Evolutionary conservation across 2,113 vertebrate species (phyloP).

Genomic region (Heteronetta atricapilla): DNA sequence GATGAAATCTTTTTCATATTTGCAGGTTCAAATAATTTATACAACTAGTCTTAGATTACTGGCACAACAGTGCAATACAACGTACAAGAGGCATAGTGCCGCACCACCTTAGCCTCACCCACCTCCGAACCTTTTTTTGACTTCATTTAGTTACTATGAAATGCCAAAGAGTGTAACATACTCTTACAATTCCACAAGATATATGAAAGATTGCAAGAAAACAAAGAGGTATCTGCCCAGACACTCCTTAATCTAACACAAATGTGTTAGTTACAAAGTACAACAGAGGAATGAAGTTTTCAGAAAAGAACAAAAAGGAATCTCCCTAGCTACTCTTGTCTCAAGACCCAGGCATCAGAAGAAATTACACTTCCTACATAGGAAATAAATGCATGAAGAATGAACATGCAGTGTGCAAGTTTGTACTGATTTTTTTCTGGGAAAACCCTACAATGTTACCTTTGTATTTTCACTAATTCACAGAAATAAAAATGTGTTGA

Average conservation of each 20-base stretch:
- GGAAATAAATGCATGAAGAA: neutral
- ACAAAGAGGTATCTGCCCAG: neutral
- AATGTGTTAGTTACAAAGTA: neutral
- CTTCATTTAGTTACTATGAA: neutral
- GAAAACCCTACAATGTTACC: neutral
- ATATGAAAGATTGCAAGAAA: neutral
- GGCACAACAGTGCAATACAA: neutral
- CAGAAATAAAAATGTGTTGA: neutral
- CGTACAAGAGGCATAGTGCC: rapidly evolving
- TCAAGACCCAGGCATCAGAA: neutral
- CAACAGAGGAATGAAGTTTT: neutral
- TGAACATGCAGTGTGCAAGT: neutral
- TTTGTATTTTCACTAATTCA: neutral
- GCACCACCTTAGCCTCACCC: neutral
- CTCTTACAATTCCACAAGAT: neutral
- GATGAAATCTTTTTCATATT: neutral
- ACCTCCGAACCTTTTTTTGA: neutral
- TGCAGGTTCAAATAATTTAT: neutral
- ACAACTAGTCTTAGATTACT: neutral
- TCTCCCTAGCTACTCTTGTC: neutral
- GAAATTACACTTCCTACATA: neutral
- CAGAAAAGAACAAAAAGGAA: neutral
- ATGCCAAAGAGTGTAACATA: neutral
- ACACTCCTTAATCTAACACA: neutral
- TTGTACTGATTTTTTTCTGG: neutral